phyloP scores from a whole-genome alignment of 2,888 invertebrate genomes.

The Noctua comes region DNA sequence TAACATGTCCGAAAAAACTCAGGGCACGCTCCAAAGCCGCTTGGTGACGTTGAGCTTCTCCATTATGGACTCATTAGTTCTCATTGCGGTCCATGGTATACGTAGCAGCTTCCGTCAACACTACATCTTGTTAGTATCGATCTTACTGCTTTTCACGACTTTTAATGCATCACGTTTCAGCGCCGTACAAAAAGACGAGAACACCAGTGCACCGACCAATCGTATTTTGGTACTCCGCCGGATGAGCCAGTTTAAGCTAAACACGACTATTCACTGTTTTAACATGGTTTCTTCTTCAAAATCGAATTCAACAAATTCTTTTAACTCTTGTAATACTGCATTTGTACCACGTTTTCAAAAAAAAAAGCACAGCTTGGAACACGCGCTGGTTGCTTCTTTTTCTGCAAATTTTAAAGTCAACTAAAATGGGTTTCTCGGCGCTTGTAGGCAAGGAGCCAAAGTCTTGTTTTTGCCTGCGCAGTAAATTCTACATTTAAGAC shows the following conservation, averaged over 20 bases:
- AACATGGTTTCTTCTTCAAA: background rate
- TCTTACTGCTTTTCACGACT: background rate
- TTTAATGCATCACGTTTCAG: background rate
- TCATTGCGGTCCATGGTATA: background rate
- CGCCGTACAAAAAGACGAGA: background rate
- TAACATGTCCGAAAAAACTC: background rate
- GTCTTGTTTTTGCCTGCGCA: conserved; percentile 48
- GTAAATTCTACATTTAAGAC: conserved; percentile 58
- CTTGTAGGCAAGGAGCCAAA: conserved; percentile 59
- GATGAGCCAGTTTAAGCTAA: background rate
- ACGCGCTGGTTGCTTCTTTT: conserved; percentile 40
- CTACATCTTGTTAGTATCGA: background rate
- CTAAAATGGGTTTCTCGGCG: conserved; percentile 46
- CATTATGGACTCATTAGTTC: background rate
- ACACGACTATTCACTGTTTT: too few relatives aligned
- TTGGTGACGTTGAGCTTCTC: background rate
- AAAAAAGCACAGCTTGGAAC: conserved; percentile 24
- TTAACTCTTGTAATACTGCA: background rate
- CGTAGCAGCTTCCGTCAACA: background rate
- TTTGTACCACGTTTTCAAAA: conserved; percentile 33
- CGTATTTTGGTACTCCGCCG: background rate
- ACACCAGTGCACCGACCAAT: background rate
- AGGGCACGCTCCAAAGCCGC: background rate
- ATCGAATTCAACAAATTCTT: conserved; percentile 8
- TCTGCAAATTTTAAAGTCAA: conserved; percentile 52